These are phyloP conservation scores for Lordiphosa stackelbergi DNA, from an alignment of 1,140 invertebrate species.

Conservation along the genomic window DNA sequence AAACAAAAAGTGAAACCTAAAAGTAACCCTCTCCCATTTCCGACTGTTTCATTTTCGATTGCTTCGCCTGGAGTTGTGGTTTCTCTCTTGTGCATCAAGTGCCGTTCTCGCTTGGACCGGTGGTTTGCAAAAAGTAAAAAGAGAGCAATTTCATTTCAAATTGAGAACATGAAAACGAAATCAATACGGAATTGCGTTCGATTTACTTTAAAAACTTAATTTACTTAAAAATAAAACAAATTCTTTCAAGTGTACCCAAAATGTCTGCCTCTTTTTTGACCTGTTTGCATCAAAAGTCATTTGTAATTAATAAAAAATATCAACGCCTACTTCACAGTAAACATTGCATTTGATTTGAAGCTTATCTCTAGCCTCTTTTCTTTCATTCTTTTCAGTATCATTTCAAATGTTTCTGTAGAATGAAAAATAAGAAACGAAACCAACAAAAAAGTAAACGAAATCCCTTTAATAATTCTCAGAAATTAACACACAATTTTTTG, in stretches of 20 bases:
- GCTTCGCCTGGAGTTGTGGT: too few species aligned
- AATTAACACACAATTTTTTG: constrained; percentile 67
- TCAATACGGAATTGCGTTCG: too few species aligned
- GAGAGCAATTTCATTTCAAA: too few species aligned
- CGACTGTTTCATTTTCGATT: too few species aligned
- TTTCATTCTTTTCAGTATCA: constrained; percentile 46
- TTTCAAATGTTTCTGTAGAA: constrained; percentile 63
- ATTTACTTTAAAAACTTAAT: too few species aligned
- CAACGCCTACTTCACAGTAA: constrained; percentile 33
- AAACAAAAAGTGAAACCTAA: too few species aligned
- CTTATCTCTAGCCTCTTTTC: constrained; percentile 33
- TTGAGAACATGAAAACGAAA: too few species aligned
- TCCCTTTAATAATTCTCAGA: constrained; percentile 58
- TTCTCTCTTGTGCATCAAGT: too few species aligned
- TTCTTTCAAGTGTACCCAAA: constrained; percentile 2
- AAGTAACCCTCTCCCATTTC: too few species aligned
- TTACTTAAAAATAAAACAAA: too few species aligned
- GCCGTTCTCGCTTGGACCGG: too few species aligned
- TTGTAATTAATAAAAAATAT: constrained; percentile 56
- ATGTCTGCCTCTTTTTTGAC: not conserved
- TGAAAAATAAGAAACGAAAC: constrained; percentile 28
- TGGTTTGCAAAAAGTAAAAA: too few species aligned
- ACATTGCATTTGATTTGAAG: constrained; percentile 32
- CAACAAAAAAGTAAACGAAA: constrained; percentile 25
- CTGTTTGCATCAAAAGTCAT: constrained; percentile 10